Conservation (phyloP, 2,888 invertebrate species). For the Capitulum mitella region DNA sequence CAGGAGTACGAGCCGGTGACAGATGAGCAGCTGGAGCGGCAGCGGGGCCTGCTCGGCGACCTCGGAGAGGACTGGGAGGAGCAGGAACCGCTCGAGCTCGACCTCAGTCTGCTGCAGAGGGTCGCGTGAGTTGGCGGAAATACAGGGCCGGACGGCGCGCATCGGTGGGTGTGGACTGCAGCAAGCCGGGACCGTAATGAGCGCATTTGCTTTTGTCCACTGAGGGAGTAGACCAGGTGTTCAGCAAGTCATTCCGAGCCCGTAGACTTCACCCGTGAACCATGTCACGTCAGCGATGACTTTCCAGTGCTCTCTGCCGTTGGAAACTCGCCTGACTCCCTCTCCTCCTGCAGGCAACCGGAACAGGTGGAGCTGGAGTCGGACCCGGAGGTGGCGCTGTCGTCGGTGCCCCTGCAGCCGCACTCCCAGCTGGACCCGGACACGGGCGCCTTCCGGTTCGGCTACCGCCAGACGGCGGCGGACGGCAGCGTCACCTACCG, state of each 20-base stretch:
- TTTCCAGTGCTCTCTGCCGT: too few relatives aligned
- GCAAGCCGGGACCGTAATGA: too few relatives aligned
- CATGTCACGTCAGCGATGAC: too few relatives aligned
- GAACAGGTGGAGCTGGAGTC: neutral
- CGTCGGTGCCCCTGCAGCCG: neutral
- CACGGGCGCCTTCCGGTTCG: constrained; percentile 3
- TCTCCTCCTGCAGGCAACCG: neutral
- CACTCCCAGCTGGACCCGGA: neutral
- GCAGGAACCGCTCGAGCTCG: neutral
- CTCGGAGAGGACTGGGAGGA: neutral
- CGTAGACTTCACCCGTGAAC: too few relatives aligned
- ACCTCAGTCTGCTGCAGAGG: neutral
- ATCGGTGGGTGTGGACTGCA: too few relatives aligned
- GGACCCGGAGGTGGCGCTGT: neutral
- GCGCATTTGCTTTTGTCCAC: too few relatives aligned
- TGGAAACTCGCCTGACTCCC: neutral
- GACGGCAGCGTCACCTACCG: neutral
- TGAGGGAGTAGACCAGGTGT: too few relatives aligned
- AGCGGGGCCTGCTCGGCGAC: too few relatives aligned
- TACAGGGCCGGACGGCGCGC: too few relatives aligned
- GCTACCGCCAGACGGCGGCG: neutral
- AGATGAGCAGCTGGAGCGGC: neutral
- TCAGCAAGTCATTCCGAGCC: too few relatives aligned
- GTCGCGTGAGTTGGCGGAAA: neutral
- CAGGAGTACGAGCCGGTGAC: neutral